Evolutionary conservation across 2,113 vertebrate species (phyloP), one percentile per base, ranked within the genome.

Genomic region (Lampris incognitus): DNA sequence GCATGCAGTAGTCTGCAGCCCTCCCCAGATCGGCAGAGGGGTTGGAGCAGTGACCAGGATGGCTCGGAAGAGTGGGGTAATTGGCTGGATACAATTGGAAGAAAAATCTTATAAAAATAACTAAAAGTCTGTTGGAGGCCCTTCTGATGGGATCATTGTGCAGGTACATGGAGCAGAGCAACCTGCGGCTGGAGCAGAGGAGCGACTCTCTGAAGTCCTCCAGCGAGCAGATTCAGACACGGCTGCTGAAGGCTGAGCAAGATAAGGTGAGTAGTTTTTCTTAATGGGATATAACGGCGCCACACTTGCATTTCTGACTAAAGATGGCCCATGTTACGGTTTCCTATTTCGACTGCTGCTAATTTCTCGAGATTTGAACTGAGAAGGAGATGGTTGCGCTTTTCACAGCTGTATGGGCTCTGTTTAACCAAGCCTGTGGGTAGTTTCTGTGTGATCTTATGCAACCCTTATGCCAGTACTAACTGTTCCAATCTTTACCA

Each of bases 101-200:
- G 24, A 24, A 24, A 24, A 24, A 24, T 24, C 24, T 24, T 24
- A 24, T 24, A 0, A 24, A 24, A 24, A 24, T 24, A 24, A 24
- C 24, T 24, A 24, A 3, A 52, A 52, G 11, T 9, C 8, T 3
- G 50, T 52, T 52, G 3, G 50, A 9, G 46, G 4, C 38, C 55
- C 5, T 8, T 36, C 42, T 10, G 9, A 6, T 64, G 56, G 37
- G 3, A 49, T 13, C 62, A 9, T 87, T 59, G 65, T 65, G 5
- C 88, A 99, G 98, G 24, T 97, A 95, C 0, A 93, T 99, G 64
- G 97, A 99, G 66, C 97, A 99, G 89, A 99, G 95, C 74, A 96
- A 99, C 85, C 79, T 95, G 85, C 81, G 97, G 81, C 93, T 98
- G 95, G 97, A 99, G 81, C 95, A 97, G 93, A 96, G 97, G 86